phyloP scores from a whole-genome alignment of 2,113 vertebrate genomes.

The Hippolais icterina region DNA sequence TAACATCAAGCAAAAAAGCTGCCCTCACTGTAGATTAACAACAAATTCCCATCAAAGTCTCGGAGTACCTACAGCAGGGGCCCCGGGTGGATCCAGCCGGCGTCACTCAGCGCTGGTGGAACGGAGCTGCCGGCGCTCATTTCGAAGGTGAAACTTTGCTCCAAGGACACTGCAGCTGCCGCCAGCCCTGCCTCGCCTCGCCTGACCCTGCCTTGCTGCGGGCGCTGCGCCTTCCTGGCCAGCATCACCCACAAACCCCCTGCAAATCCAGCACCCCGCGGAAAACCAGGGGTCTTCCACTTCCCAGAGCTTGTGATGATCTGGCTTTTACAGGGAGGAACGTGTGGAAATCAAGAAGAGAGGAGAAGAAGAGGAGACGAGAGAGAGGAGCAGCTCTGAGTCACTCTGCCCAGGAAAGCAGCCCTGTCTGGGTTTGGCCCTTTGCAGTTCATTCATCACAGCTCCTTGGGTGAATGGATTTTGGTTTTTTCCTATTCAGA shows the following conservation, averaged over 20 bases:
- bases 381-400: neutral
- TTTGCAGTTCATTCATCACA: neutral
- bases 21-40: neutral
- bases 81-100: neutral
- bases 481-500: neutral
- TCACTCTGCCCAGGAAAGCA: neutral
- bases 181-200: neutral
- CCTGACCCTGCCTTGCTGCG: neutral
- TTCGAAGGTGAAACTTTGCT: neutral
- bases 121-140: neutral
- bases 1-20: neutral
- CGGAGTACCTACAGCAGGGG: neutral
- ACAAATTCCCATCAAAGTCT: neutral
- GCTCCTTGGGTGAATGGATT: neutral
- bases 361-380: neutral
- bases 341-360: neutral
- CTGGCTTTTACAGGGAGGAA: neutral
- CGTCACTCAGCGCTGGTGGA: neutral
- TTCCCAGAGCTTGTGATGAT: neutral
- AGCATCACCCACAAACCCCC: neutral
- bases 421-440: neutral
- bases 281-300: neutral
- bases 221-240: fast-evolving
- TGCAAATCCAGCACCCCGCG: fast-evolving
- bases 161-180: neutral